Evolutionary conservation across 2,888 invertebrate genomes (phyloP), one percentile per base, ranked within the genome.

Genomic region (Diaperis boleti): DNA sequence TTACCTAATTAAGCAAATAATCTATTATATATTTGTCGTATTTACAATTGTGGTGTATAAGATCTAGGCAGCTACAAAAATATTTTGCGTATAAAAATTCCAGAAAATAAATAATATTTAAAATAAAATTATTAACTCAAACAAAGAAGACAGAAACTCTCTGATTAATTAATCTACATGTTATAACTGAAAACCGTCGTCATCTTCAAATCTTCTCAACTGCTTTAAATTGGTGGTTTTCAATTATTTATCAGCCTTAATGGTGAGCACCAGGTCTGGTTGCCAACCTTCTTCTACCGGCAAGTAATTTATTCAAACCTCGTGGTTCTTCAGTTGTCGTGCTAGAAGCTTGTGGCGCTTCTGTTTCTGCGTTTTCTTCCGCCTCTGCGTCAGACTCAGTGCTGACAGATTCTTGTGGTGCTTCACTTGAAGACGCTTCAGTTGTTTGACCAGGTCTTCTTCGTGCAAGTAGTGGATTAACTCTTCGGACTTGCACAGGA

Each of bases 261-360:
- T 62, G 56, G 29, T 85, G 85, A 68, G 85, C 87, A 1, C 86
- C 87, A 69, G 85, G 85, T 76, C 87, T 81, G 31, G 83, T 77
- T 18, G 87, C 86, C 73, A 91, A 83, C 77, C 91, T 87, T 75
- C 88, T 85, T 70, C 92, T 83, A 42, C 90, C 87, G 1, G 90
- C 90, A 44, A 92, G 82, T 22, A 92, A 83, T 31, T 91, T 89
- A 72, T 85, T 85, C 0, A 90, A 81, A 0, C 90, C 90, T 63
- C 87, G 84, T 20, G 90, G 86, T 57, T 82, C 81, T 69, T 81
- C 81, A 1, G 81, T 81, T 13, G 82, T 64, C 8, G 74, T 74
- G 22, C 72, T 78, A 10, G 78, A 73, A 73, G 18, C 71, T 62
- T 72, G 54, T 3, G 73, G 62, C 8, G 69, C 72, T 50, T 74